These are phyloP conservation scores for Anolis apletophallus DNA, from an alignment of 2,797 vertebrate genomes.

Conservation along the genomic window DNA sequence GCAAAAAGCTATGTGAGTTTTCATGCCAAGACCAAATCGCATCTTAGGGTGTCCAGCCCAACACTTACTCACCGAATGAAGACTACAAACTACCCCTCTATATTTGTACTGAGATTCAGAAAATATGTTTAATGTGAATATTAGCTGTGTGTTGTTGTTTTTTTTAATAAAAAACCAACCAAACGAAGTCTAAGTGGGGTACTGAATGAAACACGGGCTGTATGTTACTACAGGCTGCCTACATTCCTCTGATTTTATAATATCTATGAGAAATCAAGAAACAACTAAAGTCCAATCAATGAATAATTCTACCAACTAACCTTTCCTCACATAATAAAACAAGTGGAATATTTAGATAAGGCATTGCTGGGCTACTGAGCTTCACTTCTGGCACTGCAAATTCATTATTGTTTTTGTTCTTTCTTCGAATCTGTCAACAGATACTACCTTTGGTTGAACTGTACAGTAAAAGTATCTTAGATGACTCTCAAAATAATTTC, in stretches of 20 bases:
- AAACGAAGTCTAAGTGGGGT: neutral
- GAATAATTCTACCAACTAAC: neutral
- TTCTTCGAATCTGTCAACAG: slow-evolving; percentile 13
- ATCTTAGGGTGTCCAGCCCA: neutral
- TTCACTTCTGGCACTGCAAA: slow-evolving; percentile 18
- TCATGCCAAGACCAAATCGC: neutral
- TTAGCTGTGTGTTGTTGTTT: neutral
- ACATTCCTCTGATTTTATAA: neutral
- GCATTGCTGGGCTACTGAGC: slow-evolving; percentile 26
- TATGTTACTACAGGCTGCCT: neutral
- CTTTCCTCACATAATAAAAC: neutral
- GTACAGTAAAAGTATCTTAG: slow-evolving; percentile 12
- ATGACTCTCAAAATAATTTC: neutral
- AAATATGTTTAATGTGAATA: neutral
- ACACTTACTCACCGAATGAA: neutral
- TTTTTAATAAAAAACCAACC: neutral
- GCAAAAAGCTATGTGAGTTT: neutral
- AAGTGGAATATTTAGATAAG: slow-evolving; percentile 29
- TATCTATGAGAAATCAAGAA: neutral
- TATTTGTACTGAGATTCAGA: neutral
- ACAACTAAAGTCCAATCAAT: neutral
- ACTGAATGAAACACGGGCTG: slow-evolving; percentile 1
- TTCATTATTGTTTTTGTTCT: neutral
- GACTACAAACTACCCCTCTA: neutral
- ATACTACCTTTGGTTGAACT: neutral